Base-by-base conservation (phyloP, 1,140 invertebrate genomes). In the Drosophila ironensis region DNA sequence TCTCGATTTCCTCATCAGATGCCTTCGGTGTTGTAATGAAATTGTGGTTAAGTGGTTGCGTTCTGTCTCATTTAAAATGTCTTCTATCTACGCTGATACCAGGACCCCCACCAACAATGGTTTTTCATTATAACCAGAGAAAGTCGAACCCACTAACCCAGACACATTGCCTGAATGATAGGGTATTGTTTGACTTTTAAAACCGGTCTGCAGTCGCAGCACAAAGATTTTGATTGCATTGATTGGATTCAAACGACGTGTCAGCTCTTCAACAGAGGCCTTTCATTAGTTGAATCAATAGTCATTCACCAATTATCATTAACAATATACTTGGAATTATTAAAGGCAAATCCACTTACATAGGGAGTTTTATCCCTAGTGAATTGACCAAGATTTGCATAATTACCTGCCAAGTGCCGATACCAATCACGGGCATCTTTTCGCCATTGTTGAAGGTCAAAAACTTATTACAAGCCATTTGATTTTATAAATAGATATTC, bases 381-480 rank as follows among this genome's bases (percentile, higher is more conserved):
- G n/a, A 28, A 33, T 28, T n/a, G 4, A n/a, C 30, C 4, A 0
- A 14, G 30, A 24, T 24, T 33, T 12, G 11, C 11, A 30, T 19
- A 20, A 54, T 91, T 88, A 95, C 94, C 92, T 95, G 94, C 95
- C 95, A 96, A 57, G 95, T 96, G 47, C 95, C 95, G 66, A 95
- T 92, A 28, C 95, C 95, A 35, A 96, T 88, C 59, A 92, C 91
- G 0, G 95, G 95, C 94, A 96, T 96, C 67, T 93, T 89, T 67
- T 91, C 87, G 11, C 91, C 91, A 78, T 89, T 90, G 45, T 88
- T 88, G 0, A 90, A 72, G 2, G 70, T 87, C 25, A 90, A 61
- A 41, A 66, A 88, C 38, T 84, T 73, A 4, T 53, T 71, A 50
- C 57, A 45, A 38, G 66, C 52, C 89, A 90, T 90, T 57, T 57